Evolutionary conservation across 2,797 vertebrate species (phyloP), one percentile per base, ranked within the genome.

Genomic region (Poecilia wingei): DNA sequence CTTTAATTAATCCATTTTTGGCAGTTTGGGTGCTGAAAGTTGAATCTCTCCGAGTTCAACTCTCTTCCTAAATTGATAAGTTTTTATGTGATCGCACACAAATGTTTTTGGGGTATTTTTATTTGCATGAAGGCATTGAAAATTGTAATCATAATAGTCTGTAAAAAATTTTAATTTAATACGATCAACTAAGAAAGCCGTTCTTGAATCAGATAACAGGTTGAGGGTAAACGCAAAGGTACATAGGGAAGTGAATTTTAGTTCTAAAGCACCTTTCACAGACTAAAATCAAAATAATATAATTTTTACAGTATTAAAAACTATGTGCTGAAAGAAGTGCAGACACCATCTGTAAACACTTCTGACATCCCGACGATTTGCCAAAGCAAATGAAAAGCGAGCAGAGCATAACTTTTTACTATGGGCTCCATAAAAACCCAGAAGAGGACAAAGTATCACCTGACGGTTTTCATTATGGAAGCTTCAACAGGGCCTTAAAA

Each of bases 311-410:
- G 22, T 66, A 36, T 39, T 5, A 68, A 39, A 68, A 68, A 68
- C 64, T 68, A 68, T 10, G 14, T 39, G 39, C 41, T 68, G 9
- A 68, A 68, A 66, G 61, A 8, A 39, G 8, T 20, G 31, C 20
- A 14, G 2, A 4, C 10, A 45, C 25, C 25, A 36, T 55, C 33
- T 59, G 64, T 59, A 66, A 59, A 49, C 47, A 55, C 8, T 43
- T 69, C 39, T 69, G 18, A 16, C 12, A 31, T n/a, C 5, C 9
- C 10, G 18, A 14, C 36, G n/a, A 77, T 76, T 77, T 76, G 51
- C 22, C 43, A 84, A 76, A 81, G 31, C 12, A 76, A 72, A 78
- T 80, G 2, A 77, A 74, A 80, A 77, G 3, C 10, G 0, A 76
- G 8, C 36, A 78, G 74, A 72, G 28, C 2, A 7, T 13, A 47